A percentile compares a stretch with the other conserved stretches of the same genome.
phyloP scores from a whole-genome alignment of 2,797 vertebrate genomes.

The Lophius americanus region DNA sequence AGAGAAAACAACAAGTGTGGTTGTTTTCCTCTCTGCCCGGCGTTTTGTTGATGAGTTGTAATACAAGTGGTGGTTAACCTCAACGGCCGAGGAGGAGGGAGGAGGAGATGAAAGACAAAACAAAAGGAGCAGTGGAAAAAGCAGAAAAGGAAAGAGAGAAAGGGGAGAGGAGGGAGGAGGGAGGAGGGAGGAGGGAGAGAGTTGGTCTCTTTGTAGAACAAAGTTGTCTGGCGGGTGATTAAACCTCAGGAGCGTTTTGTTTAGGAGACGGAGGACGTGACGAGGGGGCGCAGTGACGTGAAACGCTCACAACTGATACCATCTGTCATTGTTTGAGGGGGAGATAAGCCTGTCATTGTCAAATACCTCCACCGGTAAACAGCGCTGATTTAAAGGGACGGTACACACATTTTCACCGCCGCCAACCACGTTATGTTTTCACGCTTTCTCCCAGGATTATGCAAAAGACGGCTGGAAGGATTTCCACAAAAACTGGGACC shows the following conservation, averaged over 20 bases:
- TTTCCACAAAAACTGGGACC: too few species aligned
- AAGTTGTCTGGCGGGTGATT: slow-evolving; percentile 16
- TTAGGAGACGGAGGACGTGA: slow-evolving; percentile 31
- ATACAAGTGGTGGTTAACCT: slow-evolving; percentile 86
- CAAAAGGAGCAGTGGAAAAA: slow-evolving; percentile 26
- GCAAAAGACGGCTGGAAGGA: too few species aligned
- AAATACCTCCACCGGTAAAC: slow-evolving; percentile 31
- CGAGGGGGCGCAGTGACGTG: slow-evolving; percentile 22
- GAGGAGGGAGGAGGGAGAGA: background rate
- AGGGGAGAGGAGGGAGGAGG: slow-evolving; percentile 11
- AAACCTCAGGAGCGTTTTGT: slow-evolving; percentile 38
- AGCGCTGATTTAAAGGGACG: slow-evolving; percentile 33
- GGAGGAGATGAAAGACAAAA: slow-evolving; percentile 24
- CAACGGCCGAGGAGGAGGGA: slow-evolving; percentile 59
- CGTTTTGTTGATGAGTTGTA: slow-evolving; percentile 76
- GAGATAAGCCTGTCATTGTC: slow-evolving; percentile 49
- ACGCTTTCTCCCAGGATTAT: too few species aligned
- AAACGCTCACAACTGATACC: slow-evolving; percentile 46
- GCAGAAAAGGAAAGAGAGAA: slow-evolving; percentile 1
- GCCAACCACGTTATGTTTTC: too few species aligned
- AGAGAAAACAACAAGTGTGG: slow-evolving; percentile 54
- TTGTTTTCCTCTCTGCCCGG: slow-evolving; percentile 62
- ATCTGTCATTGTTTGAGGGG: slow-evolving; percentile 52
- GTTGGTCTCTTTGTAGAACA: slow-evolving; percentile 23
- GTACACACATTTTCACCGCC: background rate